These are phyloP conservation scores for Micrasema minimum DNA, from an alignment of 1,140 invertebrate species.

Conservation along the genomic window DNA sequence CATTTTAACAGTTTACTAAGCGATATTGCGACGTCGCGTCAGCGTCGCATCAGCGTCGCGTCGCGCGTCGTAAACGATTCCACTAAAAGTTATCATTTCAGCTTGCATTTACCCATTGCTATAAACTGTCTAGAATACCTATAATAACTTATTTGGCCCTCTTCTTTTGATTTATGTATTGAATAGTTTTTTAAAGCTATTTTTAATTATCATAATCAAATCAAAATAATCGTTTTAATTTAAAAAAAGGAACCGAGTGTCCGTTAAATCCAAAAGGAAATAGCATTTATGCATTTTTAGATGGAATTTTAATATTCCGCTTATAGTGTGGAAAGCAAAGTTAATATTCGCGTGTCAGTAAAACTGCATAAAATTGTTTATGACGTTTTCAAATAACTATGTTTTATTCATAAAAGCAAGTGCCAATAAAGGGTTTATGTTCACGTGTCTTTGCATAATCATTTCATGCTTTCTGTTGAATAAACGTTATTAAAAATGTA, in stretches of 20 bases:
- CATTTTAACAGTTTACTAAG: too few relatives aligned
- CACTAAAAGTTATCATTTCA: too few relatives aligned
- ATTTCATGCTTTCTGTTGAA: constrained; percentile 28
- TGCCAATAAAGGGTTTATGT: constrained; percentile 50
- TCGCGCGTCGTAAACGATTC: too few relatives aligned
- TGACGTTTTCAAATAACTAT: constrained; percentile 46
- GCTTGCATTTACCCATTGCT: too few relatives aligned
- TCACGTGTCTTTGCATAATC: constrained; percentile 51
- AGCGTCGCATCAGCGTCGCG: too few relatives aligned
- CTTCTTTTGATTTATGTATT: too few relatives aligned
- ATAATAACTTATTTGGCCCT: too few relatives aligned
- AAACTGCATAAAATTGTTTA: constrained; percentile 11
- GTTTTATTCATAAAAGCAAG: constrained; percentile 49
- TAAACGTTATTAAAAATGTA: not conserved
- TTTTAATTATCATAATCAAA: too few relatives aligned
- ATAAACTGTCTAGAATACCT: too few relatives aligned
- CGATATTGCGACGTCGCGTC: too few relatives aligned
- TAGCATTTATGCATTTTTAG: not conserved
- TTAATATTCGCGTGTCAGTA: not conserved
- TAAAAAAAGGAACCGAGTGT: not conserved
- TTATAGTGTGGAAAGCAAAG: not conserved
- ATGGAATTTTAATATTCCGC: not conserved
- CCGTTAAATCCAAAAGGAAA: constrained; percentile 40
- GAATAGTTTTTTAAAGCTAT: too few relatives aligned
- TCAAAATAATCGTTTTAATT: too few relatives aligned